phyloP scores from a whole-genome alignment of 2,113 vertebrate species.

The Mugil cephalus region DNA sequence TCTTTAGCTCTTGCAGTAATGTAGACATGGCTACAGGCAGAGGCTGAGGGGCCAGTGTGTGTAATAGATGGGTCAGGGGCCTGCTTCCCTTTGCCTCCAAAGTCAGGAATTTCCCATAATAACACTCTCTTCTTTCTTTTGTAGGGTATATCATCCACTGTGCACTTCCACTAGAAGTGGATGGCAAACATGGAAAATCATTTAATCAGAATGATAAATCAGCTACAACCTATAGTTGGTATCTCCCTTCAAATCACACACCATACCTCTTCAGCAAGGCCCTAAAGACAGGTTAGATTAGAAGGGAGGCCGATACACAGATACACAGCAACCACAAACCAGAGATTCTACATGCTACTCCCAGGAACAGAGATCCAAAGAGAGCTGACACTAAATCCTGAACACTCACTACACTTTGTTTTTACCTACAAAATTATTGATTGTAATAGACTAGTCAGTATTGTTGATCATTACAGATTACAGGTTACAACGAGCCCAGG shows the following conservation, averaged over 20 bases:
- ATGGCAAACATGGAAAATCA: conserved; percentile 45
- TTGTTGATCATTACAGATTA: too few species aligned
- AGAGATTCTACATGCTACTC: background rate
- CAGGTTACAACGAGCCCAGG: too few species aligned
- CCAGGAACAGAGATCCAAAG: too few species aligned
- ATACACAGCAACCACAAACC: conserved; percentile 13
- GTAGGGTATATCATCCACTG: conserved; percentile 17
- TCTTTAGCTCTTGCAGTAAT: conserved; percentile 47
- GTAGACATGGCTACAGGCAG: conserved; percentile 26
- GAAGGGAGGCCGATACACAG: conserved; percentile 24
- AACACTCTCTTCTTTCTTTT: background rate
- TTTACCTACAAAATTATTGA: too few species aligned
- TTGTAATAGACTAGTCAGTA: too few species aligned
- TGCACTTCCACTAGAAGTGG: conserved; percentile 23
- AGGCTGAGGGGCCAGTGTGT: background rate
- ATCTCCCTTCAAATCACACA: conserved; percentile 37
- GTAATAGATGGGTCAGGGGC: background rate
- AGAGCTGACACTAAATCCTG: too few species aligned
- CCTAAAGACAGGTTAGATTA: conserved; percentile 43
- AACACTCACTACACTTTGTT: too few species aligned
- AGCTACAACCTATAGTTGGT: conserved; percentile 26
- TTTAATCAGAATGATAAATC: conserved; percentile 70
- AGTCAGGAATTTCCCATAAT: conserved; percentile 42
- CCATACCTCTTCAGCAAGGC: conserved; percentile 32
- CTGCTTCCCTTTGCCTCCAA: conserved; percentile 18